Percentiles rank a stretch among this genome's conserved stretches.
These are phyloP conservation scores for Schlechtendalia chinensis DNA, from an alignment of 1,140 invertebrate species.

Conservation along the genomic window DNA sequence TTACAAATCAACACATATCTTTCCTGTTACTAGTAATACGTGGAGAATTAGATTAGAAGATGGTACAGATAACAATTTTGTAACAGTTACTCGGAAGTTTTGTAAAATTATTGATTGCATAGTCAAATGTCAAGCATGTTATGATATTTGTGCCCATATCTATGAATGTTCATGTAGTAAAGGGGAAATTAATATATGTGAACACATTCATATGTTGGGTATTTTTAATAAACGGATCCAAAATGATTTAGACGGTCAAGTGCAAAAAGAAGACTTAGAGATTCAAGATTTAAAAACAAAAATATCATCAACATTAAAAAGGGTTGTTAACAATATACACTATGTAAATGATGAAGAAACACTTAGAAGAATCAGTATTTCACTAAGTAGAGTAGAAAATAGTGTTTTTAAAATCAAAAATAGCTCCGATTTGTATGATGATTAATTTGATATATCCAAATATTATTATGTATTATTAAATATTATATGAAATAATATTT, in stretches of 20 bases:
- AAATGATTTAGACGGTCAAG: not conserved
- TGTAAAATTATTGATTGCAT: slow-evolving; percentile 35
- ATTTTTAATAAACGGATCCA: slow-evolving; percentile 23
- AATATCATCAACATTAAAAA: slow-evolving; percentile 26
- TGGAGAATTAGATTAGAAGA: slow-evolving; percentile 38
- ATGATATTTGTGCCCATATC: slow-evolving; percentile 42
- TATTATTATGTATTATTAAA: not conserved
- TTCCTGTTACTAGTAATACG: not conserved
- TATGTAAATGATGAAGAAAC: slow-evolving; percentile 38
- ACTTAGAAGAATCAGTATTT: slow-evolving; percentile 10
- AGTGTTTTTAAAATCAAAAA: not conserved
- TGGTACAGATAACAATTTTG: slow-evolving; percentile 22
- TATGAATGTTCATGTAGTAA: slow-evolving; percentile 36
- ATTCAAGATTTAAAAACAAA: slow-evolving; percentile 24
- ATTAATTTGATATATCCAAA: not conserved
- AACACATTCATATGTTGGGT: slow-evolving; percentile 45
- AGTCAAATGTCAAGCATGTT: slow-evolving; percentile 27
- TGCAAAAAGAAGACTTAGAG: slow-evolving; percentile 4
- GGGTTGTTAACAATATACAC: slow-evolving; percentile 1
- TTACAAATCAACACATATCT: slow-evolving; percentile 35
- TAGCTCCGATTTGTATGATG: not conserved
- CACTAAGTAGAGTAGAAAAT: slow-evolving; percentile 35
- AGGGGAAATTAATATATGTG: slow-evolving; percentile 37
- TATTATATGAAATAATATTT: no score
- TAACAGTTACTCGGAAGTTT: slow-evolving; percentile 35